These are phyloP conservation scores for Balanococcus diminutus DNA, from an alignment of 2,888 invertebrate genomes.

Conservation along the genomic window DNA sequence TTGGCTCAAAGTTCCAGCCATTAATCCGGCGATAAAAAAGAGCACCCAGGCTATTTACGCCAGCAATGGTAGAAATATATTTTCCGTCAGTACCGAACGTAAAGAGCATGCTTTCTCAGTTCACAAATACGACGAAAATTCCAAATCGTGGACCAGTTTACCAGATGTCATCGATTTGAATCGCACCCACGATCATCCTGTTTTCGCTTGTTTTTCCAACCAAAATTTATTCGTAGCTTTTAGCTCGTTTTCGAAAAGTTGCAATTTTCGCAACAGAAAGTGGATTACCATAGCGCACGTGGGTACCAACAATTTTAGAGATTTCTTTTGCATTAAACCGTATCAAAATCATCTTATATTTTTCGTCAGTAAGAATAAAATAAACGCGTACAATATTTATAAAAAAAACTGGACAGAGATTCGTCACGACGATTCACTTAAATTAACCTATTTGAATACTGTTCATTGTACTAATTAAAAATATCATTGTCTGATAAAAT, in stretches of 20 bases:
- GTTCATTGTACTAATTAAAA: background rate
- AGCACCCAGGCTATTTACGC: background rate
- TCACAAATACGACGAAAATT: background rate
- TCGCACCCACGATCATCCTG: background rate
- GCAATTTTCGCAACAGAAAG: background rate
- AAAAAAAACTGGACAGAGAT: background rate
- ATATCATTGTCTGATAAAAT: too few species aligned
- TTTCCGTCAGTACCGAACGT: background rate
- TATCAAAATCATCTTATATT: slow-evolving; percentile 7
- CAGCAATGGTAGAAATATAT: background rate
- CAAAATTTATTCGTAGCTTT: slow-evolving; percentile 9
- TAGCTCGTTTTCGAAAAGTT: background rate
- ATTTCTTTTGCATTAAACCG: background rate
- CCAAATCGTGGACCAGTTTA: background rate
- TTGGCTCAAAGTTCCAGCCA: background rate
- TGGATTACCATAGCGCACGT: background rate
- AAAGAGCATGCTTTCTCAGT: background rate
- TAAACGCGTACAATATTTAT: background rate
- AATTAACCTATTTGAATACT: background rate
- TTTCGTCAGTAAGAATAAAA: background rate
- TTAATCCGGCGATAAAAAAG: background rate
- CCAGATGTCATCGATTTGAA: background rate
- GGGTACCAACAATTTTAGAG: background rate
- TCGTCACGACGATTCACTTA: background rate
- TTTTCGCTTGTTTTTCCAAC: background rate